A percentile compares a stretch with the other conserved stretches of the same genome.
Conservation (phyloP, 2,888 invertebrate species). For the Polyommatus icarus region DNA sequence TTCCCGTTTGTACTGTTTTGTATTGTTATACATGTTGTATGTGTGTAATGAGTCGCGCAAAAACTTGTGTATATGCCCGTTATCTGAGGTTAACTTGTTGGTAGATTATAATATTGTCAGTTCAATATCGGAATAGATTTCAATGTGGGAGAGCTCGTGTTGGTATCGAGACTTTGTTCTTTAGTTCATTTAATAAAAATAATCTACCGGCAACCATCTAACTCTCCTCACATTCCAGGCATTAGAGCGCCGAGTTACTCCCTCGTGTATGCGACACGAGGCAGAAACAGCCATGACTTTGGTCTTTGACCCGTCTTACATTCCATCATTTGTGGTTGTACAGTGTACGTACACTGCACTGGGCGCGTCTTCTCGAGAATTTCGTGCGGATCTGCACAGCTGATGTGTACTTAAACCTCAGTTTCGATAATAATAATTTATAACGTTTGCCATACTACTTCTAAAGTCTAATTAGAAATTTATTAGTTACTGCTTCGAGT, state of each 20-base stretch:
- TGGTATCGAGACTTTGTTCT: not conserved
- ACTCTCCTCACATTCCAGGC: no score
- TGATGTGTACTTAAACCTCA: conserved; percentile 16
- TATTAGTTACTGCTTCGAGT: not conserved
- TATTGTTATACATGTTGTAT: conserved; percentile 5
- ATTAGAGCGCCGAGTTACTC: no score
- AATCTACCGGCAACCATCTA: no score
- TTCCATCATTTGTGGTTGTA: not conserved
- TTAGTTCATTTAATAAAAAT: no score
- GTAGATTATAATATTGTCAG: not conserved
- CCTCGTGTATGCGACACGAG: no score
- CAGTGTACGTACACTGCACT: not conserved
- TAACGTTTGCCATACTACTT: not conserved
- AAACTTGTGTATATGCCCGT: not conserved
- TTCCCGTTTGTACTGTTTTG: conserved; percentile 22
- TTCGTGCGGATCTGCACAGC: not conserved
- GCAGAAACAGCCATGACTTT: no score
- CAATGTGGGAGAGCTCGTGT: not conserved
- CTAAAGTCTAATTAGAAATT: not conserved
- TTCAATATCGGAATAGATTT: not conserved
- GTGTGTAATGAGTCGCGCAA: not conserved
- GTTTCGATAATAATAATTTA: not conserved
- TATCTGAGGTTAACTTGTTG: not conserved
- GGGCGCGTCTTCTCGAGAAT: not conserved
- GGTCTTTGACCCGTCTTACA: not conserved